phyloP scores from a whole-genome alignment of 2,888 invertebrate species.

The Amphipoea oculea region DNA sequence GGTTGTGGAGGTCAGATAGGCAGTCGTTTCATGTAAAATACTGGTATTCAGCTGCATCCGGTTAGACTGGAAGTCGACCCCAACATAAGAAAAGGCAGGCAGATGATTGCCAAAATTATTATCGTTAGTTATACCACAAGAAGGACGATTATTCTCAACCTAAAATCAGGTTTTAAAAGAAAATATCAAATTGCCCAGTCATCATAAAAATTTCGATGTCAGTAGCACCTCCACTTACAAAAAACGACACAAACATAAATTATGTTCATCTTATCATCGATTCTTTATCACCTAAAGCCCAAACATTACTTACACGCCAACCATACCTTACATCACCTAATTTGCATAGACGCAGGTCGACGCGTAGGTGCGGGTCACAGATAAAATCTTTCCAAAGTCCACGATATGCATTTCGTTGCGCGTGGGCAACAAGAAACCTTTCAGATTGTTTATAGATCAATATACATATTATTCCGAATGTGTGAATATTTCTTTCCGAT shows the following conservation, averaged over 20 bases:
- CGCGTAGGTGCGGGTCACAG: slow-evolving; percentile 74
- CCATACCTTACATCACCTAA: slow-evolving; percentile 57
- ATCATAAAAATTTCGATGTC: background rate
- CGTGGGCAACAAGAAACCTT: slow-evolving; percentile 63
- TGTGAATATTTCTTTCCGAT: slow-evolving; percentile 61
- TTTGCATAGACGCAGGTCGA: slow-evolving; percentile 74
- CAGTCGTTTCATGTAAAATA: too few species aligned
- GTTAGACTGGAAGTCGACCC: too few species aligned
- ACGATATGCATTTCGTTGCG: slow-evolving; percentile 63
- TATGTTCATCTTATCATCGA: slow-evolving; percentile 18
- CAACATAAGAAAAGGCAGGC: too few species aligned
- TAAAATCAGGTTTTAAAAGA: background rate
- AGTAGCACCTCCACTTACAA: slow-evolving; percentile 1
- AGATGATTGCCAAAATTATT: background rate
- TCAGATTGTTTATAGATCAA: slow-evolving; percentile 66
- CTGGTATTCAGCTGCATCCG: too few species aligned
- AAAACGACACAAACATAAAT: slow-evolving; percentile 8
- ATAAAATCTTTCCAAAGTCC: slow-evolving; percentile 51
- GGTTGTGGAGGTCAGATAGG: too few species aligned
- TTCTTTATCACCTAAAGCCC: slow-evolving; percentile 28
- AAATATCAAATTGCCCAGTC: background rate
- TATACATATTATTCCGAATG: slow-evolving; percentile 61
- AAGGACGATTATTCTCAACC: background rate
- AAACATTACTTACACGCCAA: slow-evolving; percentile 29
- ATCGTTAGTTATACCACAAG: background rate